Conservation (phyloP, 2,888 invertebrate species). For the Parascotia fuliginaria region DNA sequence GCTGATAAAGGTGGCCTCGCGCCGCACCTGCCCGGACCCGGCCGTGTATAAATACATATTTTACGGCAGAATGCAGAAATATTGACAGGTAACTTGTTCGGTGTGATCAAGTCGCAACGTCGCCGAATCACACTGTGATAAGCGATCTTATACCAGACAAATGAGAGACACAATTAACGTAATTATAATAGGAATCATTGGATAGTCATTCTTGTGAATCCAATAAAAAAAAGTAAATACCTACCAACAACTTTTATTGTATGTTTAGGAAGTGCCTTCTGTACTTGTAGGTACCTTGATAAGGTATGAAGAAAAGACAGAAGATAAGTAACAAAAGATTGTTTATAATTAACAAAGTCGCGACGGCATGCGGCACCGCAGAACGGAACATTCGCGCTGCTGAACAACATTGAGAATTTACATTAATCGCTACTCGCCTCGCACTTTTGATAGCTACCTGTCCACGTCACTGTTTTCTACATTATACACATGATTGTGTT, state of each 20-base stretch:
- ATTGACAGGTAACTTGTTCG: conserved; percentile 54
- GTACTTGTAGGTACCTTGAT: too few relatives aligned
- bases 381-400: background rate
- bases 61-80: conserved; percentile 72
- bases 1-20: conserved; percentile 66
- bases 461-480: conserved; percentile 7
- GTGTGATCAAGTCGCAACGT: too few relatives aligned
- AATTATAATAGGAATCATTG: too few relatives aligned
- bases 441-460: background rate
- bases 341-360: background rate
- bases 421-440: background rate
- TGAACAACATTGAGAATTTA: background rate
- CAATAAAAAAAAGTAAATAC: too few relatives aligned
- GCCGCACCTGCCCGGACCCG: conserved; percentile 66
- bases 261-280: too few relatives aligned
- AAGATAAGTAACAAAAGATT: conserved; percentile 1
- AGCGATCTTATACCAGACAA: too few relatives aligned
- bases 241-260: too few relatives aligned
- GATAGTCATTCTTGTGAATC: too few relatives aligned
- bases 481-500: conserved; percentile 1
- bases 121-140: too few relatives aligned
- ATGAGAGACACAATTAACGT: too few relatives aligned
- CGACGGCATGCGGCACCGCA: background rate
- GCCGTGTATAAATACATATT: conserved; percentile 68
- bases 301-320: too few relatives aligned